These are phyloP conservation scores for Sialis lutaria DNA, from an alignment of 2,888 invertebrate genomes.

Conservation along the genomic window DNA sequence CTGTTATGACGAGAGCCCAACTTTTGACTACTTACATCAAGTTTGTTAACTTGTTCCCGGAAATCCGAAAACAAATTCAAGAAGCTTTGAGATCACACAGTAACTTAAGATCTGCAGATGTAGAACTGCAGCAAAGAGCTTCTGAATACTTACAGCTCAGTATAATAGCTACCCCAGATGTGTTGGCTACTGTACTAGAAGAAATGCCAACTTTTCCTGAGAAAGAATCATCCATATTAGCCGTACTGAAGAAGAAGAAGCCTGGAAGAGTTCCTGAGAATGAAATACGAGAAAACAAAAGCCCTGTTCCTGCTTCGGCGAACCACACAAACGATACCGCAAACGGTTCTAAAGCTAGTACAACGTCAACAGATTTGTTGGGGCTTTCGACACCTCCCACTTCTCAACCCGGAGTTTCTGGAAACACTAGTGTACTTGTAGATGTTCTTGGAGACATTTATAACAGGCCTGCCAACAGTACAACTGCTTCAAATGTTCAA, in stretches of 20 bases:
- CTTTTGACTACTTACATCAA: slow-evolving; percentile 97
- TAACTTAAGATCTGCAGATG: slow-evolving; percentile 93
- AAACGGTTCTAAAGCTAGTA: slow-evolving; percentile 22
- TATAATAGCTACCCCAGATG: slow-evolving; percentile 91
- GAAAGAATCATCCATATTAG: slow-evolving; percentile 91
- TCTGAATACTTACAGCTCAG: slow-evolving; percentile 95
- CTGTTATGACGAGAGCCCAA: slow-evolving; percentile 90
- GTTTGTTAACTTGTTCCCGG: slow-evolving; percentile 97
- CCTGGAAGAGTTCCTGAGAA: slow-evolving; percentile 87
- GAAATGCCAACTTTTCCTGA: slow-evolving; percentile 99
- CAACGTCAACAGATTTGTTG: slow-evolving; percentile 59
- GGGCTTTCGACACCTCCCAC: slow-evolving; percentile 81
- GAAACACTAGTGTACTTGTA: slow-evolving; percentile 63
- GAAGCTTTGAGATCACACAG: slow-evolving; percentile 89
- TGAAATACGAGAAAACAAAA: slow-evolving; percentile 66
- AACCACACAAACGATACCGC: slow-evolving; percentile 29
- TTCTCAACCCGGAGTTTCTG: slow-evolving; percentile 39
- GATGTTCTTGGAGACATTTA: slow-evolving; percentile 88
- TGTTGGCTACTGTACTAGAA: slow-evolving; percentile 92
- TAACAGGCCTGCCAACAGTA: slow-evolving; percentile 39
- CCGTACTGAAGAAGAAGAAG: slow-evolving; percentile 96
- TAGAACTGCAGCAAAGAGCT: slow-evolving; percentile 94
- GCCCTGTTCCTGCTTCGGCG: slow-evolving; percentile 39
- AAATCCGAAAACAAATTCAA: slow-evolving; percentile 90
- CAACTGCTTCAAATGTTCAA: slow-evolving; percentile 26